Percentiles rank a stretch among this genome's conserved stretches.
These are phyloP conservation scores for Dexiosoma caninum DNA, from an alignment of 2,888 invertebrate species.

Conservation along the genomic window DNA sequence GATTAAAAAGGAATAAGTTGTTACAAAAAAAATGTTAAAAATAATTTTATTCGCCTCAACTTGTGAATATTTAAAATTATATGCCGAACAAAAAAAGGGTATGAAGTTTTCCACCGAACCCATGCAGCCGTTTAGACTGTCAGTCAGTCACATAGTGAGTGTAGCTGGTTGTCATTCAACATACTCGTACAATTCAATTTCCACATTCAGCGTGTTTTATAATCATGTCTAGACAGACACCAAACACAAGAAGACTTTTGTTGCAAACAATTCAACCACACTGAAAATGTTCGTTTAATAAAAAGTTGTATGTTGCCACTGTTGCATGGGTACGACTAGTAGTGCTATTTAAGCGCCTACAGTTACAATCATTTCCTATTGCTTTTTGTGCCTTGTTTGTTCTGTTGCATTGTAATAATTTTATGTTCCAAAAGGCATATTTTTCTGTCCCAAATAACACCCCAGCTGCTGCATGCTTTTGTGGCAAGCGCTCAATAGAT, in stretches of 20 bases:
- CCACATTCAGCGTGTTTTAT: slow-evolving; percentile 56
- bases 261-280: slow-evolving; percentile 45
- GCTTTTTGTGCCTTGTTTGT: slow-evolving; percentile 33
- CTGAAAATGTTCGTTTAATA: slow-evolving; percentile 7
- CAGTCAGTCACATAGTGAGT: slow-evolving; percentile 9
- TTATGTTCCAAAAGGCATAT: slow-evolving; percentile 21
- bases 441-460: not conserved
- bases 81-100: slow-evolving; percentile 13
- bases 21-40: not conserved
- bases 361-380: slow-evolving; percentile 59
- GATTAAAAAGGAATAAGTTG: slow-evolving; percentile 44
- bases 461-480: slow-evolving; percentile 14
- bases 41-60: slow-evolving; percentile 41
- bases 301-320: slow-evolving; percentile 39
- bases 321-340: slow-evolving; percentile 2
- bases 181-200: slow-evolving; percentile 59
- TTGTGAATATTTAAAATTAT: slow-evolving; percentile 38
- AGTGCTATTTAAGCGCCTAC: slow-evolving; percentile 51
- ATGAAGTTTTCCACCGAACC: not conserved
- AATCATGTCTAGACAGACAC: slow-evolving; percentile 62
- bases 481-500: not conserved
- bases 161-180: slow-evolving; percentile 23
- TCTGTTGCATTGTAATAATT: slow-evolving; percentile 49
- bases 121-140: not conserved
- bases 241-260: slow-evolving; percentile 56